phyloP scores from a whole-genome alignment of 2,888 invertebrate species.

The Deilephila porcellus region DNA sequence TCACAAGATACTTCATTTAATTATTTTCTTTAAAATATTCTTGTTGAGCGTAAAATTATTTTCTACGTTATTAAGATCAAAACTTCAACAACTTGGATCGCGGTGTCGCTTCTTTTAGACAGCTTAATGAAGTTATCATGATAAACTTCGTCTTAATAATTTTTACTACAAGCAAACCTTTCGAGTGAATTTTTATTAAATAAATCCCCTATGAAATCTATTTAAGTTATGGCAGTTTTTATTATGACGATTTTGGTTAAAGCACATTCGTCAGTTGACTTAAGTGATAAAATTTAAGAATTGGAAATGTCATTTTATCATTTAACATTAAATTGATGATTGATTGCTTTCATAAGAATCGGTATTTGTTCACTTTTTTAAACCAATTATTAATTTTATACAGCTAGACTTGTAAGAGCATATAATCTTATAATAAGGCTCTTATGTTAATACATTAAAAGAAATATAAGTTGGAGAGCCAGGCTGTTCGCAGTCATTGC shows the following conservation, averaged over 20 bases:
- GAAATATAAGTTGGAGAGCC: too few species aligned
- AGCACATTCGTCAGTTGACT: background rate
- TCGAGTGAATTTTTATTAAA: conserved; percentile 61
- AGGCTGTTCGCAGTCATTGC: too few species aligned
- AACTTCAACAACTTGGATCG: conserved; percentile 50
- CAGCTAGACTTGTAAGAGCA: too few species aligned
- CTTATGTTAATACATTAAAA: too few species aligned
- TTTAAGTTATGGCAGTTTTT: background rate
- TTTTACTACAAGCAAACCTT: conserved; percentile 59
- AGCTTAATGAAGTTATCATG: conserved; percentile 68
- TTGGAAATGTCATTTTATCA: background rate
- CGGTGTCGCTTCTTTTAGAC: conserved; percentile 52
- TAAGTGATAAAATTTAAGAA: background rate
- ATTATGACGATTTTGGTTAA: background rate
- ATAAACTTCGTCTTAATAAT: conserved; percentile 66
- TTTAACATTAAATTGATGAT: background rate
- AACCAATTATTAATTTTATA: too few species aligned
- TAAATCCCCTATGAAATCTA: conserved; percentile 45
- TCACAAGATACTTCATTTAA: background rate
- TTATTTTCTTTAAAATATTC: background rate
- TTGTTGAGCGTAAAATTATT: conserved; percentile 12
- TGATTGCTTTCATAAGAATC: too few species aligned
- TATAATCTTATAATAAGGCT: too few species aligned
- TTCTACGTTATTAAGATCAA: conserved; percentile 49
- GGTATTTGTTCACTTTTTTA: too few species aligned